These are phyloP conservation scores for Liopterus haemorrhoidalis DNA, from an alignment of 2,888 invertebrate species.

Conservation along the genomic window DNA sequence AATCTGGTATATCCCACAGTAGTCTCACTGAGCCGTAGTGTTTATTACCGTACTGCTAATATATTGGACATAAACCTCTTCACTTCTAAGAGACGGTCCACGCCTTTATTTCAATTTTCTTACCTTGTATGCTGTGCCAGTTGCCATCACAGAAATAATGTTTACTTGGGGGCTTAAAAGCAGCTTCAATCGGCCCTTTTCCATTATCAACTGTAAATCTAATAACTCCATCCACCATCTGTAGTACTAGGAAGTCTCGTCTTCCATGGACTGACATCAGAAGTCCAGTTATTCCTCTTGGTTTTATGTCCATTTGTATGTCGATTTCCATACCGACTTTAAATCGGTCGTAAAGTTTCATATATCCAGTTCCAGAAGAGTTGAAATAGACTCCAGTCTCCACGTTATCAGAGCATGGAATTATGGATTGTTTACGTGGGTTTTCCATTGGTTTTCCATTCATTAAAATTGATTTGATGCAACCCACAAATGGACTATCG, in stretches of 20 bases:
- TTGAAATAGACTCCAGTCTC: constrained; percentile 83
- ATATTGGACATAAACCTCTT: too few relatives aligned
- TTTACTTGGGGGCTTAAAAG: constrained; percentile 59
- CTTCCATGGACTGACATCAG: constrained; percentile 79
- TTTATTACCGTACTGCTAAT: too few relatives aligned
- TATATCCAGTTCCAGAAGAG: constrained; percentile 62
- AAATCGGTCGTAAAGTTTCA: constrained; percentile 66
- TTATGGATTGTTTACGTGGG: constrained; percentile 57
- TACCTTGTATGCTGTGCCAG: constrained; percentile 85
- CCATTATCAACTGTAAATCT: constrained; percentile 79
- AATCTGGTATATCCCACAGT: too few relatives aligned
- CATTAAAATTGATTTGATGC: constrained; percentile 70
- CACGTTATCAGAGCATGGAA: constrained; percentile 72
- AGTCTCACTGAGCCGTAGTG: too few relatives aligned
- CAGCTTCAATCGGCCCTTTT: constrained; percentile 70
- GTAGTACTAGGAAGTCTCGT: constrained; percentile 77
- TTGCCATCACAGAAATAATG: constrained; percentile 85
- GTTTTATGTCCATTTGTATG: constrained; percentile 79
- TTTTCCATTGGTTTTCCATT: constrained; percentile 61
- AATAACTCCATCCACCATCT: constrained; percentile 80
- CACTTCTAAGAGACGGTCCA: constrained; percentile 6
- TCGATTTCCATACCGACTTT: constrained; percentile 72
- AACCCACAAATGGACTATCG: constrained; percentile 69
- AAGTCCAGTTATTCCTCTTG: constrained; percentile 77
- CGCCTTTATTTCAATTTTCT: constrained; percentile 24